Evolutionary conservation across 1,140 invertebrate species (phyloP).

Genomic region (Drosophila sp.): DNA sequence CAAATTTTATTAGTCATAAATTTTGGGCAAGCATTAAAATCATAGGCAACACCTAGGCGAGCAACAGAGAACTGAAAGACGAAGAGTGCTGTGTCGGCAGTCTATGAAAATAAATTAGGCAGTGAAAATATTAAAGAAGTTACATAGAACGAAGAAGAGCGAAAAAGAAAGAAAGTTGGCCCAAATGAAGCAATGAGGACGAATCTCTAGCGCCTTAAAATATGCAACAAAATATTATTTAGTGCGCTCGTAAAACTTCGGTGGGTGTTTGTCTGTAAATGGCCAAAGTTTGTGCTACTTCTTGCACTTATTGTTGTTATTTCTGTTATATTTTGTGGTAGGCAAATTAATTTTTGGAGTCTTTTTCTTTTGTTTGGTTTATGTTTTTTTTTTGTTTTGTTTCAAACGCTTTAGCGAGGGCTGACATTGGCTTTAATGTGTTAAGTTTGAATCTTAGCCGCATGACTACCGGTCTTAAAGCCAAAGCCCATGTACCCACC

Average conservation of each 20-base stretch:
- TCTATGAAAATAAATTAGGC: conserved; percentile 75
- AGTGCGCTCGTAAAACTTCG: conserved; percentile 66
- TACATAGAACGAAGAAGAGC: conserved; percentile 1
- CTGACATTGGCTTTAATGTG: conserved; percentile 39
- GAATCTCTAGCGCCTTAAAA: conserved; percentile 43
- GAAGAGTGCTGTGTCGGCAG: conserved; percentile 34
- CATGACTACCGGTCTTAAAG: conserved; percentile 46
- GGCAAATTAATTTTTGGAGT: conserved; percentile 52
- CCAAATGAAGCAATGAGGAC: conserved; percentile 34
- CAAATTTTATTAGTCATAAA: conserved; percentile 82
- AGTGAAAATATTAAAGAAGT: conserved; percentile 45
- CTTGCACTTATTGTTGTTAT: conserved; percentile 26
- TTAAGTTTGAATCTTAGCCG: conserved; percentile 31
- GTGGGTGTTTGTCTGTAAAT: conserved; percentile 53
- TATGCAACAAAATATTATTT: conserved; percentile 79
- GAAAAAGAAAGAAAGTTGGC: conserved; percentile 39
- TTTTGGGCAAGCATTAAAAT: conserved; percentile 65
- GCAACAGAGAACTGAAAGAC: not conserved
- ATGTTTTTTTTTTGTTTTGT: conserved; percentile 16
- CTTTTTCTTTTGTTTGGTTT: conserved; percentile 11
- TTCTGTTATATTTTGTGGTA: conserved; percentile 21
- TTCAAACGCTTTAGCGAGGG: not conserved
- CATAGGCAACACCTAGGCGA: conserved; percentile 57
- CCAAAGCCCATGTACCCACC: conserved; percentile 10
- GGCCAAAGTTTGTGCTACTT: conserved; percentile 56